Evolutionary conservation across 1,140 invertebrate genomes (phyloP).

Genomic region (Orchesella cincta): DNA sequence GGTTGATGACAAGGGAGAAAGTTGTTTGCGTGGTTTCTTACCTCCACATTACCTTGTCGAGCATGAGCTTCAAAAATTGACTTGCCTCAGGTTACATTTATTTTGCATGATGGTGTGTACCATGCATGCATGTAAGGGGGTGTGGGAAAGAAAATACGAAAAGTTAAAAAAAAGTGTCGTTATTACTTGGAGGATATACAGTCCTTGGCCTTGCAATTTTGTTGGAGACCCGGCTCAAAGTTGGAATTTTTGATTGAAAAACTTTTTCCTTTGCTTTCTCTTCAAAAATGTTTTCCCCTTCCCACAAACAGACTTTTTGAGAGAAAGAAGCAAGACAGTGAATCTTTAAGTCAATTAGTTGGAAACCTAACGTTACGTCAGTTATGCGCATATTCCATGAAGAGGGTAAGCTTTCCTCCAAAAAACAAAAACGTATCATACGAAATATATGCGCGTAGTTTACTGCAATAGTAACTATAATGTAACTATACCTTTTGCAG

Average conservation of each 20-base stretch:
- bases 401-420: too few relatives aligned
- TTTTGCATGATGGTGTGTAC: background rate
- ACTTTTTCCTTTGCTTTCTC: background rate
- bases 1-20: too few relatives aligned
- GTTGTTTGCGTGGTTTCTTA: background rate
- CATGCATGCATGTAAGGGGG: background rate
- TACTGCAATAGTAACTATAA: background rate
- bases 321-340: background rate
- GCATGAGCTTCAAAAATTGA: too few relatives aligned
- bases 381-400: too few relatives aligned
- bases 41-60: too few relatives aligned
- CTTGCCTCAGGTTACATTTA: background rate
- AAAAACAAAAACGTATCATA: too few relatives aligned
- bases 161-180: background rate
- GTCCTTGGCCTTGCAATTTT: conserved; percentile 13
- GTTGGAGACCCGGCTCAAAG: background rate
- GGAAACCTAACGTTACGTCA: background rate
- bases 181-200: background rate
- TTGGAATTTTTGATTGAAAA: conserved; percentile 20
- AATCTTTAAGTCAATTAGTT: conserved; percentile 14
- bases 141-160: background rate
- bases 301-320: background rate
- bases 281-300: background rate
- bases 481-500: too few relatives aligned
- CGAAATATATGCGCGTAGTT: too few relatives aligned